Evolutionary conservation across 53 echinoderm and acorn worm genomes (phyloP), one percentile per base, ranked within the genome.

Genomic region (Hippasteria phrygiana): DNA sequence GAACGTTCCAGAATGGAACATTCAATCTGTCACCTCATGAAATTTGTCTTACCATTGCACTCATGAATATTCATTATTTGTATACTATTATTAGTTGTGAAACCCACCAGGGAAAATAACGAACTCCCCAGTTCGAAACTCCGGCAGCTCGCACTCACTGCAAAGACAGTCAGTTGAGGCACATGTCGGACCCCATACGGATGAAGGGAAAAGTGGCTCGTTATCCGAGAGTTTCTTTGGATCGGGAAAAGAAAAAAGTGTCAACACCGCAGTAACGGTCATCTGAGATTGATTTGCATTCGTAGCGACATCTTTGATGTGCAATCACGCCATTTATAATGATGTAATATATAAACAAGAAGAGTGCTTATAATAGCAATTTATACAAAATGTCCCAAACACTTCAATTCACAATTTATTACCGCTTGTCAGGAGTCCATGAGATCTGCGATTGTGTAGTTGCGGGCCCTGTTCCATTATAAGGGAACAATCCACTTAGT

Each of bases 141-240:
- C 54, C n/a, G 77, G 77, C 32, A 77, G n/a, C 10, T 11, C 54
- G 55, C 77, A 77, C 17, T 55, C 43, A 18, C 6, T 33, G 37
- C 53, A 28, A 2, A 77, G 5, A 27, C 42, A 43, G 36, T 77
- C 77, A 36, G 32, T 24, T 0, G 53, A 11, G n/a, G 53, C 77
- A 77, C 77, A 46, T 0, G 77, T 77, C 10, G 77, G 77, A 1
- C 77, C 77, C 77, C 77, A 77, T 17, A 77, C n/a, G 37, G 54
- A 43, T n/a, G 77, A 53, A 12, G 55, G 77, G 73, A 66, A 95
- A 34, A 48, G 72, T 28, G 87, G 92, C 22, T 45, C 77, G 11
- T 87, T 87, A 1, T 37, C 31, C 50, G 34, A 46, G 40, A 89
- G 78, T 70, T 95, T 75, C 95, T 2, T 10, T 54, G 17, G 3